A percentile compares a stretch with the other conserved stretches of the same genome.
These are phyloP conservation scores for Parasteatoda tepidariorum DNA, from an alignment of 1,140 invertebrate genomes.

Conservation along the genomic window DNA sequence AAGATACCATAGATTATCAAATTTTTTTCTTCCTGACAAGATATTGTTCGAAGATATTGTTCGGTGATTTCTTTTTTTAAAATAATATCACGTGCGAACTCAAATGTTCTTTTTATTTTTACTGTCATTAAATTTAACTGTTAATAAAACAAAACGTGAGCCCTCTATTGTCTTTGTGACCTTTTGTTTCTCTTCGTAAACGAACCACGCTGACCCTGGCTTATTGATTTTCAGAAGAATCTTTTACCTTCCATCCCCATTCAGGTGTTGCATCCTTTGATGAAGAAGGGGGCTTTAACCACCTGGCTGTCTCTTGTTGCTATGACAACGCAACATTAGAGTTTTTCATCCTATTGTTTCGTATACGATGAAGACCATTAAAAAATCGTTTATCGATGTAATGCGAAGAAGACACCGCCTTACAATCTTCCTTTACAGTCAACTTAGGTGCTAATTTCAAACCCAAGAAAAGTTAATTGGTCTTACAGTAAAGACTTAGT, in stretches of 20 bases:
- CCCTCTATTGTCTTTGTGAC: background rate
- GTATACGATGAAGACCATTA: conserved; percentile 19
- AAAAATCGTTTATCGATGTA: conserved; percentile 16
- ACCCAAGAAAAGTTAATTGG: background rate
- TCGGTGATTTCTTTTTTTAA: too few relatives aligned
- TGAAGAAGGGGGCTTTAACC: conserved; percentile 42
- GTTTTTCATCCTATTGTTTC: conserved; percentile 23
- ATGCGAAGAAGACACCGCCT: background rate
- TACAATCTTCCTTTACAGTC: background rate
- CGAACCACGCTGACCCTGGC: background rate
- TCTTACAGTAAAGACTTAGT: background rate
- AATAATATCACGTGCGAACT: too few relatives aligned
- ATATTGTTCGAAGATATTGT: too few relatives aligned
- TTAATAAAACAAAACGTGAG: too few relatives aligned
- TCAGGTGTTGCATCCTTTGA: conserved; percentile 56
- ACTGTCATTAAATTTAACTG: too few relatives aligned
- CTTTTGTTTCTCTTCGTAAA: background rate
- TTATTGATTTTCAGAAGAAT: conserved; percentile 50
- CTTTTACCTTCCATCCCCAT: conserved; percentile 25
- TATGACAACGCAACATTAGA: conserved; percentile 9
- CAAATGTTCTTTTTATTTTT: too few relatives aligned
- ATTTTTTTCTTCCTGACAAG: too few relatives aligned
- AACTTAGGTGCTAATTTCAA: background rate
- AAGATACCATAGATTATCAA: too few relatives aligned
- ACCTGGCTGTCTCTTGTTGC: conserved; percentile 44